Conservation (phyloP, 1,140 invertebrate genomes). For the Ceratina calcarata region DNA sequence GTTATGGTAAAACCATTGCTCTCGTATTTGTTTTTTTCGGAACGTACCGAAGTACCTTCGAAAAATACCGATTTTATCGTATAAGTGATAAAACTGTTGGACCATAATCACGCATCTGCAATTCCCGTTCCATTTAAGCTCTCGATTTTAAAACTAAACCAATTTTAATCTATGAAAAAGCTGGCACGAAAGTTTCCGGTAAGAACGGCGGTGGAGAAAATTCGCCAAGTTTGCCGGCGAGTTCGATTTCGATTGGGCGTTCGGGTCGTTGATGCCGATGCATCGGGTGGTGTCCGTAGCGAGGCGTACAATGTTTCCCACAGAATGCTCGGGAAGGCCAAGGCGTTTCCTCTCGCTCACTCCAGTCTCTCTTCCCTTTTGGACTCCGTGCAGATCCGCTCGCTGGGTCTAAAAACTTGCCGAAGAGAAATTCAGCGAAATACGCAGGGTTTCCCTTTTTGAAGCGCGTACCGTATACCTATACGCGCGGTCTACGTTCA, state of each 20-base stretch:
- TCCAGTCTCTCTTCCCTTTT: constrained; percentile 49
- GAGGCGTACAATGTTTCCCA: constrained; percentile 42
- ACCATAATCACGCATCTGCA: too few relatives aligned
- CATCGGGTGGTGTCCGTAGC: background rate
- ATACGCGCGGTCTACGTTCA: constrained; percentile 40
- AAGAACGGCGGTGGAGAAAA: background rate
- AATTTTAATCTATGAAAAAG: constrained; percentile 7
- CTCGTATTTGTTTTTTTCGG: too few relatives aligned
- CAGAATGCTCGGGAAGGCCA: constrained; percentile 55
- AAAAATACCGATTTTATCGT: too few relatives aligned
- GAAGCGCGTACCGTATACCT: constrained; percentile 36
- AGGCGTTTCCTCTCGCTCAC: constrained; percentile 56
- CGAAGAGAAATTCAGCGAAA: constrained; percentile 67
- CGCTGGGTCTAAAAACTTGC: constrained; percentile 62
- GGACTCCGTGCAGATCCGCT: constrained; percentile 42
- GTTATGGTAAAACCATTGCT: too few relatives aligned
- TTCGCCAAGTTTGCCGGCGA: constrained; percentile 11
- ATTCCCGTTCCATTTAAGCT: too few relatives aligned
- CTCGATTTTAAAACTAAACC: background rate
- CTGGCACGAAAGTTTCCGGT: background rate
- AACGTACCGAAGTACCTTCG: too few relatives aligned
- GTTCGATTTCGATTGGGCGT: constrained; percentile 33
- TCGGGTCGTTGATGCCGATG: background rate
- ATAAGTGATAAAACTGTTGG: too few relatives aligned
- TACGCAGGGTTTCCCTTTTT: constrained; percentile 66